phyloP scores from a whole-genome alignment of 37 sponge, comb jelly and placozoan genomes.

The Oscarella lobularis region DNA sequence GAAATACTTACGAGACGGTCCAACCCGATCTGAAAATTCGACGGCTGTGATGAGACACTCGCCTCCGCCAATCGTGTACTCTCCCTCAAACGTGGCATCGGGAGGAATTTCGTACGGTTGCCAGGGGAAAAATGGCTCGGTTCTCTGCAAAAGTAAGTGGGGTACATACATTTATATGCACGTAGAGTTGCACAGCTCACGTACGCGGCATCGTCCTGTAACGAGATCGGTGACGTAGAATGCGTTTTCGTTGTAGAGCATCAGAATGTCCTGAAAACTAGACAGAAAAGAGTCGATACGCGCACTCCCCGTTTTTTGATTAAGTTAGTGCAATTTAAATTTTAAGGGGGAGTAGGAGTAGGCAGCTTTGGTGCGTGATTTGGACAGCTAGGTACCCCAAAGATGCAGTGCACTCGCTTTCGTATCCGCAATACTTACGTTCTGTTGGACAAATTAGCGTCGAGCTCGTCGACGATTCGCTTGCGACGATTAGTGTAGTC shows the following conservation, averaged over 20 bases:
- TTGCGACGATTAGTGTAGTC: not conserved
- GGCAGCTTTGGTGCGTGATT: too few species aligned
- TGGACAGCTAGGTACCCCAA: too few species aligned
- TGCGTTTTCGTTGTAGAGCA: not conserved
- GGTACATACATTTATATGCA: too few species aligned
- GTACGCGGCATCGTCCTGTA: not conserved
- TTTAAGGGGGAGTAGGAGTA: too few species aligned
- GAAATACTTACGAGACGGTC: too few species aligned
- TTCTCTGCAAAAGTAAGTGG: too few species aligned
- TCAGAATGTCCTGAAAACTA: not conserved
- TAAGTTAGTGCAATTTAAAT: too few species aligned
- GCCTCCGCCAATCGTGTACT: not conserved
- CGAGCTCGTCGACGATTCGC: not conserved
- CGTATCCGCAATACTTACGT: conserved; percentile 2
- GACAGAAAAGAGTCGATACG: too few species aligned
- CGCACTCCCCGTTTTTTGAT: too few species aligned
- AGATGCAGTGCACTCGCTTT: too few species aligned
- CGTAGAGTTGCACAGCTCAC: not conserved
- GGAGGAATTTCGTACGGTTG: not conserved
- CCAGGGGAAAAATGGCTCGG: not conserved
- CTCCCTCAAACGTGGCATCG: conserved; percentile 1
- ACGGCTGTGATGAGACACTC: not conserved
- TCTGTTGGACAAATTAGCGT: not conserved
- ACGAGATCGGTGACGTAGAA: not conserved
- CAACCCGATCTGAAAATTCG: too few species aligned